Evolutionary conservation across 2,888 invertebrate species (phyloP), one percentile per base, ranked within the genome.

Genomic region (Ecliptopera silaceata): DNA sequence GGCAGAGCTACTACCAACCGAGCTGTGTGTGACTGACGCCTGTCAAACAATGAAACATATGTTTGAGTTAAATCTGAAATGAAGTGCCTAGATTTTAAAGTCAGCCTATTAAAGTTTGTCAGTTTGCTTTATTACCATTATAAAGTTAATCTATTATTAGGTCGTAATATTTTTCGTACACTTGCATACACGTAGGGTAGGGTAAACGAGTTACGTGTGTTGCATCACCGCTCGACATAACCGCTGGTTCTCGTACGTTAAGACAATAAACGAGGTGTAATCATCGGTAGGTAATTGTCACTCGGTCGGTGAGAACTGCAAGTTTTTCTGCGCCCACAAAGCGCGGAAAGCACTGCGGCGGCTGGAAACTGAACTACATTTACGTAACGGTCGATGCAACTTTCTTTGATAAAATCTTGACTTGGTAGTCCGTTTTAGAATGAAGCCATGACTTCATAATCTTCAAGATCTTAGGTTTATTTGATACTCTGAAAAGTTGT

Each of bases 221-320:
- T 82, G 76, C 81, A 72, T 79, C 74, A 82, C 56, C 71, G 73
- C 69, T 70, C 76, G 67, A 82, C 77, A 81, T 82, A 84, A 82
- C 76, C 59, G 64, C 64, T 61, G 56, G 71, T 76, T 79, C 75
- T 78, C 71, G 74, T 79, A 70, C 68, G 68, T 66, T 72, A 77
- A 75, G 79, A 86, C 84, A 87, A 87, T 85, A 79, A 79, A 80
- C 75, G 71, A 69, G 73, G 70, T 77, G 82, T 85, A 85, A 83
- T 80, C 74, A 80, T 74, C 71, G 57, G 79, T 82, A 79, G 56
- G 79, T 82, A 80, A 83, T 79, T 79, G 76, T 80, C 74, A 71
- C 71, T 70, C 66, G 72, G 76, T 70, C 66, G 72, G 76, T 83
- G 87, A 78, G 86, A 87, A 85, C 64, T 64, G 72, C 72, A 64